A percentile compares a stretch with the other conserved stretches of the same genome.
Evolutionary conservation across 2,797 vertebrate genomes (phyloP).

Genomic region (Trachurus trachurus): DNA sequence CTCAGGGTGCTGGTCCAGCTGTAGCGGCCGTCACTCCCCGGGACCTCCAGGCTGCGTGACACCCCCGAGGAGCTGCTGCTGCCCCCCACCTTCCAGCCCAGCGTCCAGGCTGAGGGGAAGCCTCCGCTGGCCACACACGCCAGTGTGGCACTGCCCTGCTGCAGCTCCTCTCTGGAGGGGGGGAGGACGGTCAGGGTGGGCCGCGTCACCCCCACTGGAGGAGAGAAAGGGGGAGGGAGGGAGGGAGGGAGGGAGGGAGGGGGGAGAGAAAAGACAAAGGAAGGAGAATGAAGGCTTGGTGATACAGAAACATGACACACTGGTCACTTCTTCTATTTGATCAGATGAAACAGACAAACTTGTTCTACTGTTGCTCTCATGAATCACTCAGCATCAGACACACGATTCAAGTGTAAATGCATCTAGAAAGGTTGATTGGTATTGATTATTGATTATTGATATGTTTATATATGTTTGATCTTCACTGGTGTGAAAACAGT

Average conservation of each 20-base stretch:
- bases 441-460: neutral
- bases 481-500: neutral
- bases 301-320: neutral
- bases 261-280: neutral
- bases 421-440: neutral
- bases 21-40: too few relatives aligned
- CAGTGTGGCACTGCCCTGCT: too few relatives aligned
- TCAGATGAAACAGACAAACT: neutral
- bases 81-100: too few relatives aligned
- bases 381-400: slow-evolving; percentile 16
- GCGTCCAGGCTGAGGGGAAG: too few relatives aligned
- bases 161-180: too few relatives aligned
- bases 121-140: too few relatives aligned
- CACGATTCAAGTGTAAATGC: slow-evolving; percentile 1
- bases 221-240: neutral
- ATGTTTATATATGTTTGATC: neutral
- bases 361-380: neutral
- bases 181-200: neutral
- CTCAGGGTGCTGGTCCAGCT: too few relatives aligned
- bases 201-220: neutral
- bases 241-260: neutral
- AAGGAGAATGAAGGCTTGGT: neutral
- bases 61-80: too few relatives aligned
- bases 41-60: too few relatives aligned
- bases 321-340: neutral